Conservation (phyloP, 1,140 invertebrate genomes). For the Ridgeia piscesae region DNA sequence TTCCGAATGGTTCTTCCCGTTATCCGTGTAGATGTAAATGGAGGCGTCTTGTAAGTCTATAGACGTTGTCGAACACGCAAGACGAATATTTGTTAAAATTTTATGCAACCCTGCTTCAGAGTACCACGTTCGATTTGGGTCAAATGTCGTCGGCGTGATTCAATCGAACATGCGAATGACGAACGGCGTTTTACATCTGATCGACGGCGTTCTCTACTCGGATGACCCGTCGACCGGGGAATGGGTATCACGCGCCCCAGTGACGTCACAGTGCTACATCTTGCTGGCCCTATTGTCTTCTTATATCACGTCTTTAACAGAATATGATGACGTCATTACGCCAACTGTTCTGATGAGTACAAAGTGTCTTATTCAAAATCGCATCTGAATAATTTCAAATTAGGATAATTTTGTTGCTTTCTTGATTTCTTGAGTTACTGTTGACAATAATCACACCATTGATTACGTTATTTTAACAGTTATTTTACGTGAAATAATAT, state of each 20-base stretch:
- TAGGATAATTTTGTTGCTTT: background rate
- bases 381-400: background rate
- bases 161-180: background rate
- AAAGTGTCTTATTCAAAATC: background rate
- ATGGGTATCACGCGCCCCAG: background rate
- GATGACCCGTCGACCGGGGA: background rate
- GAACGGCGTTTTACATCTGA: constrained; percentile 22
- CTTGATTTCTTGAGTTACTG: background rate
- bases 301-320: background rate
- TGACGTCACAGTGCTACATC: background rate
- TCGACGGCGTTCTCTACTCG: constrained; percentile 15
- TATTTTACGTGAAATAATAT: no score
- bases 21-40: no score
- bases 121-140: constrained; percentile 7
- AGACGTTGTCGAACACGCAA: no score
- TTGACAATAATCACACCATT: no score
- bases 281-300: background rate
- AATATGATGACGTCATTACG: background rate
- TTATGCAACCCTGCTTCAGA: background rate
- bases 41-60: no score
- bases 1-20: no score
- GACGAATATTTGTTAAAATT: background rate
- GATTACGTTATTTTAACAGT: no score
- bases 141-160: constrained; percentile 2
- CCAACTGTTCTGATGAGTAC: background rate